Percentiles rank a stretch among this genome's conserved stretches.
Conservation (phyloP, 1,140 invertebrate genomes). For the Arion vulgaris region DNA sequence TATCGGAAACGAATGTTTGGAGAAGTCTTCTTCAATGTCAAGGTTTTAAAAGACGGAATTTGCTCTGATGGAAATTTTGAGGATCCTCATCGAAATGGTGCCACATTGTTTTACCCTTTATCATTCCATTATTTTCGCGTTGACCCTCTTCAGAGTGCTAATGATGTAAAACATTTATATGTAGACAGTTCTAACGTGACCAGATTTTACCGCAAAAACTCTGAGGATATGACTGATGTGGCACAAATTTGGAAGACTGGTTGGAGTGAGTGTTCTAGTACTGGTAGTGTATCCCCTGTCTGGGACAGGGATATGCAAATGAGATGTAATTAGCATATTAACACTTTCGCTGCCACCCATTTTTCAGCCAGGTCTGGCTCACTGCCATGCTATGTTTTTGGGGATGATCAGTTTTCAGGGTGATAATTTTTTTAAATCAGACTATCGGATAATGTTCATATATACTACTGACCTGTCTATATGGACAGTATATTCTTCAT, state of each 20-base stretch:
- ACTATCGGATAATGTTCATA: too few relatives aligned
- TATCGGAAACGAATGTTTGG: constrained; percentile 58
- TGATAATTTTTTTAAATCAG: too few relatives aligned
- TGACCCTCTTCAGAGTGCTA: constrained; percentile 24
- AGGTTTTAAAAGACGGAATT: neutral
- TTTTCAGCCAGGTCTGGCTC: too few relatives aligned
- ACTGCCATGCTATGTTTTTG: too few relatives aligned
- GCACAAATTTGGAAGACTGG: constrained; percentile 61
- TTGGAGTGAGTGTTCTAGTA: constrained; percentile 56
- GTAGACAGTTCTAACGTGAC: neutral
- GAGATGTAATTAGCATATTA: too few relatives aligned
- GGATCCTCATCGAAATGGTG: constrained; percentile 31
- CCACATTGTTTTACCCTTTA: too few relatives aligned
- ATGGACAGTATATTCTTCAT: too few relatives aligned
- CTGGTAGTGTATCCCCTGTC: constrained; percentile 57
- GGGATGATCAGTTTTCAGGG: too few relatives aligned
- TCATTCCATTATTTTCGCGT: constrained; percentile 53
- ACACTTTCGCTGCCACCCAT: too few relatives aligned
- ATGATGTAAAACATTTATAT: constrained; percentile 44
- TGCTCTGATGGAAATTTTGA: constrained; percentile 22
- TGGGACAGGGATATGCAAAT: constrained; percentile 26
- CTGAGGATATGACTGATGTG: constrained; percentile 53
- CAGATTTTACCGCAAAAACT: constrained; percentile 50
- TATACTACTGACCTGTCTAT: too few relatives aligned
- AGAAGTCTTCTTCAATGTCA: constrained; percentile 56